Evolutionary conservation across 2,113 vertebrate genomes (phyloP), one percentile per base, ranked within the genome.

Genomic region (Formicarius rufipectus): DNA sequence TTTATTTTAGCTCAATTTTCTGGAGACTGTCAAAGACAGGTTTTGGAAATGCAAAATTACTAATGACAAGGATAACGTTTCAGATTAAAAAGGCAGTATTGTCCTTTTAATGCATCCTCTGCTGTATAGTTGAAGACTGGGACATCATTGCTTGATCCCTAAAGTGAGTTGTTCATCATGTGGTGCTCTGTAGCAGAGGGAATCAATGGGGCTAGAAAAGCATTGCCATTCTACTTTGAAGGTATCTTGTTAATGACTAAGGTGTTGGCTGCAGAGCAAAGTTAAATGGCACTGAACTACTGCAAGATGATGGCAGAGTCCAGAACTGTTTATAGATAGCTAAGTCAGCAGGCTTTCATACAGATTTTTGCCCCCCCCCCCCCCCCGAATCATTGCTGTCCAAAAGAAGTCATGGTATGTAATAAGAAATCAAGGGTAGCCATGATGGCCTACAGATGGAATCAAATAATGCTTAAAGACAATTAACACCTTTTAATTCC

Each of bases 81-180:
- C 49, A 40, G n/a, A 71, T 79, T 62, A 21, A 28, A 82, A 80
- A 82, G 40, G 31, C 49, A 58, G 19, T 39, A 47, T 59, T 55
- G 42, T 44, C 53, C 31, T 77, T 95, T 68, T n/a, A 84, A 71
- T 80, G 66, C 30, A 69, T 92, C 45, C 24, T 80, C n/a, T 71
- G 10, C 40, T 69, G 55, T 84, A 45, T 37, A 74, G 96, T 96
- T 98, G 98, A 98, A 94, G 95, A 98, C 62, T 96, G 97, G 93
- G 93, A 98, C 97, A 94, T 97, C 95, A 97, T 96, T 97, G 96
- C 96, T 98, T 98, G 97, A 96, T 98, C 97, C 97, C 90, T 98
- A 97, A 91, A 96, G 93, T 95, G 96, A 98, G 94, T 97, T 98
- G 97, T 97, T 98, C 97, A 97, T 97, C 96, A 96, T 93, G 91